Evolutionary conservation across 2,113 vertebrate genomes (phyloP).

Genomic region (Gavialis gangeticus): DNA sequence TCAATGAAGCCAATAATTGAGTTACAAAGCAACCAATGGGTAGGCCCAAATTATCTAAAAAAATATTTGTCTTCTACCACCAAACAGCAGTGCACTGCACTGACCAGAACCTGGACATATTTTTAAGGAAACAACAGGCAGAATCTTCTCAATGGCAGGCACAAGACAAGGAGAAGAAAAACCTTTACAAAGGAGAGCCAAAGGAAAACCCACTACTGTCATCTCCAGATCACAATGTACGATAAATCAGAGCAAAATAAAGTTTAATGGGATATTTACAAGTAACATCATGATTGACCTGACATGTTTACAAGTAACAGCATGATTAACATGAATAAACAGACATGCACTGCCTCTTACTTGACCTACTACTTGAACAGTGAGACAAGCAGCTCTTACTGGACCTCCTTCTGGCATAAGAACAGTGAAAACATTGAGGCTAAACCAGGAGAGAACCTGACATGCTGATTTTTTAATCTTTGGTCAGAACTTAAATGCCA

Average conservation of each 20-base stretch:
- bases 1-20: not conserved
- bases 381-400: not conserved
- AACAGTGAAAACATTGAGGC: not conserved
- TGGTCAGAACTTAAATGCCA: not conserved
- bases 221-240: not conserved
- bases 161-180: not conserved
- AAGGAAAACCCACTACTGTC: not conserved
- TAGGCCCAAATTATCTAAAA: not conserved
- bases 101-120: not conserved
- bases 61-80: not conserved
- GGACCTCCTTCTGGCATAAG: not conserved
- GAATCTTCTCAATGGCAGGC: not conserved
- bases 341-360: not conserved
- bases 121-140: not conserved
- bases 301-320: not conserved
- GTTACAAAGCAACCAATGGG: not conserved
- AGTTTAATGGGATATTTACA: not conserved
- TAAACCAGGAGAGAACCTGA: not conserved
- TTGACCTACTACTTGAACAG: too few species aligned
- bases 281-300: not conserved
- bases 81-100: not conserved
- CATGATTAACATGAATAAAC: not conserved
- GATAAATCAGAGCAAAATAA: not conserved
- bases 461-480: not conserved
- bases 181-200: not conserved